A percentile compares a stretch with the other conserved stretches of the same genome.
Conservation (phyloP, 2,888 invertebrate species). For the Drosophila ochracea region DNA sequence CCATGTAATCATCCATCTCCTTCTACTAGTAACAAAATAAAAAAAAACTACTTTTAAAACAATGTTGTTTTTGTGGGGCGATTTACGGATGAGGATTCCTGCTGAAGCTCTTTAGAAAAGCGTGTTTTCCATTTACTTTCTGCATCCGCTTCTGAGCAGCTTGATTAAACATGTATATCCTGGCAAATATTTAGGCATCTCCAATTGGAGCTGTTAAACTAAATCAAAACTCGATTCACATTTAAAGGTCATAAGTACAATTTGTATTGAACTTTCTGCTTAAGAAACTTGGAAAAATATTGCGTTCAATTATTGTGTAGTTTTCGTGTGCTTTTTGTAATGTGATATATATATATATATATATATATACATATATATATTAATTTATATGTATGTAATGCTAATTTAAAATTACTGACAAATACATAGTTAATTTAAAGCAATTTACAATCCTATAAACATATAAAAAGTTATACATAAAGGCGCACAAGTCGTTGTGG, state of each 20-base stretch:
- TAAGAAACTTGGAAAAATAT: slow-evolving; percentile 56
- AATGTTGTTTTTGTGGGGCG: not conserved
- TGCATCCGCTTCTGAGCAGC: not conserved
- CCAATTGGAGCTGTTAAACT: not conserved
- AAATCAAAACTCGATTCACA: not conserved
- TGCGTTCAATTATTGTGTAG: slow-evolving; percentile 32
- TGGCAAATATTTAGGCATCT: not conserved
- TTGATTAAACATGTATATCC: not conserved
- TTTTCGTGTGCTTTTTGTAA: slow-evolving; percentile 32
- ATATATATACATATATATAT: slow-evolving; percentile 22
- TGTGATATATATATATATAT: slow-evolving; percentile 28
- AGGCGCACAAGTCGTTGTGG: slow-evolving; percentile 41
- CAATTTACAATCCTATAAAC: slow-evolving; percentile 45
- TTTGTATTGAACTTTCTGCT: slow-evolving; percentile 38
- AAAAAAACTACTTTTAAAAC: slow-evolving; percentile 29
- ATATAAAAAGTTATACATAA: slow-evolving; percentile 28
- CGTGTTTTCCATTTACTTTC: not conserved
- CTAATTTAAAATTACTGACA: slow-evolving; percentile 39
- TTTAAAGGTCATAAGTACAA: slow-evolving; percentile 8
- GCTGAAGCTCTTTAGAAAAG: not conserved
- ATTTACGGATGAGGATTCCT: not conserved
- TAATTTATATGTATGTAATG: slow-evolving; percentile 11
- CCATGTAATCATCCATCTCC: slow-evolving; percentile 85
- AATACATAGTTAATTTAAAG: slow-evolving; percentile 32
- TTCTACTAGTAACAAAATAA: slow-evolving; percentile 28